These are phyloP conservation scores for Brenthis daphne DNA, from an alignment of 2,888 invertebrate genomes.

Conservation along the genomic window DNA sequence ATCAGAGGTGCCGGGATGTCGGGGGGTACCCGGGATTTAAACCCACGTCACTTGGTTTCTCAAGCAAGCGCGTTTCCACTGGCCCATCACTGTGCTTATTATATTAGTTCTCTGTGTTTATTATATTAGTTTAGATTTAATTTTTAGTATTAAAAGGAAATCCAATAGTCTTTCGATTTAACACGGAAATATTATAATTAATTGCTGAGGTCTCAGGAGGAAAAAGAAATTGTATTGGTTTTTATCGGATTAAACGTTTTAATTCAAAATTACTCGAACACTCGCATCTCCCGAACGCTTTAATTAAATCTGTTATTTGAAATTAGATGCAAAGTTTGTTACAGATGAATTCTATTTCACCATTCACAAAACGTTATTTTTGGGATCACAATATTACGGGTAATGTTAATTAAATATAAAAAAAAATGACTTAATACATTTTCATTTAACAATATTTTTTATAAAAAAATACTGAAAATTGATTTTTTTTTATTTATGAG, in stretches of 20 bases:
- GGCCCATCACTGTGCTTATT: too few species aligned
- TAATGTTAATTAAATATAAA: neutral
- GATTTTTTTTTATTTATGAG: too few species aligned
- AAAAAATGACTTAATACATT: neutral
- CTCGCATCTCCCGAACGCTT: slow-evolving; percentile 44
- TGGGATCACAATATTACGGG: neutral
- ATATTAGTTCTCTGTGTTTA: too few species aligned
- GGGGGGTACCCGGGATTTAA: too few species aligned
- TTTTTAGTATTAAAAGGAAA: too few species aligned
- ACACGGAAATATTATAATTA: slow-evolving; percentile 52
- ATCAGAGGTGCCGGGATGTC: too few species aligned
- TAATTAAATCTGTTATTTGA: slow-evolving; percentile 63
- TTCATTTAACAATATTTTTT: neutral
- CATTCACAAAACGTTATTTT: neutral
- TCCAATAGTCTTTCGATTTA: too few species aligned
- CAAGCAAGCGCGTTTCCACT: too few species aligned
- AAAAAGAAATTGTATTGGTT: slow-evolving; percentile 57
- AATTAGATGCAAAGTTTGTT: slow-evolving; percentile 32
- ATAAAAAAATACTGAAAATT: too few species aligned
- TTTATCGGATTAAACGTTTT: slow-evolving; percentile 63
- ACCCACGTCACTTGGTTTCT: too few species aligned
- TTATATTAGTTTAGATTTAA: too few species aligned
- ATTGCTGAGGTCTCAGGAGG: slow-evolving; percentile 56
- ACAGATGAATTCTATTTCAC: neutral
- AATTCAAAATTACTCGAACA: slow-evolving; percentile 51